A percentile compares a stretch with the other conserved stretches of the same genome.
These are phyloP conservation scores for Drosophila suboccidentalis DNA, from an alignment of 2,888 invertebrate species.

Conservation along the genomic window DNA sequence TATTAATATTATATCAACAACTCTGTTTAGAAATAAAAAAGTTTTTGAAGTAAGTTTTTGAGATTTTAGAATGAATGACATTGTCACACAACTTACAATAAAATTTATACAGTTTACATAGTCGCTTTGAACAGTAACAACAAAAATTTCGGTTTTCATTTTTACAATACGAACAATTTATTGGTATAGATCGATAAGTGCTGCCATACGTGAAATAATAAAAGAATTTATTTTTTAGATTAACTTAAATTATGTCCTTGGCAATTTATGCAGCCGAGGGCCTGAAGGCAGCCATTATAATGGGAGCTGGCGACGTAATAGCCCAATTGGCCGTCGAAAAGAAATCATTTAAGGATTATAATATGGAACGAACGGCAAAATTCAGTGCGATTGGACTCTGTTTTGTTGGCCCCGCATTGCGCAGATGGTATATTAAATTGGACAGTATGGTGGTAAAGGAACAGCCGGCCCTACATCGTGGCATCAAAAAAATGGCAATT, in stretches of 20 bases:
- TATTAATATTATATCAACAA: neutral
- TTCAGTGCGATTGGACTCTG: constrained; percentile 75
- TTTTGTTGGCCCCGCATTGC: constrained; percentile 76
- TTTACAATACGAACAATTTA: no score
- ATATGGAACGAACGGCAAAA: constrained; percentile 68
- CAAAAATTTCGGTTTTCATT: neutral
- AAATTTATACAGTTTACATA: neutral
- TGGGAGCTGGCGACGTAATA: constrained; percentile 80
- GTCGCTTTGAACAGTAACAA: neutral
- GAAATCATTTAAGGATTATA: constrained; percentile 53
- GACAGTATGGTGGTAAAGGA: constrained; percentile 65
- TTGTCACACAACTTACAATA: neutral
- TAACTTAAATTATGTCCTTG: constrained; percentile 66
- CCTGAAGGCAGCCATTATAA: constrained; percentile 71
- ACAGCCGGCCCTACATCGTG: constrained; percentile 58
- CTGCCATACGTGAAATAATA: no score
- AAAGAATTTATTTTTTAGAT: no score
- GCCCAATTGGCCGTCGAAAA: constrained; percentile 75
- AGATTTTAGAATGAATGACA: neutral
- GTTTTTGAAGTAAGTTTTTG: neutral
- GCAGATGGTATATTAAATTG: constrained; percentile 74
- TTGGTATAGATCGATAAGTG: no score
- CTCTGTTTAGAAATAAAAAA: neutral
- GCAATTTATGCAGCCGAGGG: constrained; percentile 46
- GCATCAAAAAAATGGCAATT: constrained; percentile 76